Evolutionary conservation across 2,888 invertebrate species (phyloP).

Genomic region (Hofmannophila pseudospretella): DNA sequence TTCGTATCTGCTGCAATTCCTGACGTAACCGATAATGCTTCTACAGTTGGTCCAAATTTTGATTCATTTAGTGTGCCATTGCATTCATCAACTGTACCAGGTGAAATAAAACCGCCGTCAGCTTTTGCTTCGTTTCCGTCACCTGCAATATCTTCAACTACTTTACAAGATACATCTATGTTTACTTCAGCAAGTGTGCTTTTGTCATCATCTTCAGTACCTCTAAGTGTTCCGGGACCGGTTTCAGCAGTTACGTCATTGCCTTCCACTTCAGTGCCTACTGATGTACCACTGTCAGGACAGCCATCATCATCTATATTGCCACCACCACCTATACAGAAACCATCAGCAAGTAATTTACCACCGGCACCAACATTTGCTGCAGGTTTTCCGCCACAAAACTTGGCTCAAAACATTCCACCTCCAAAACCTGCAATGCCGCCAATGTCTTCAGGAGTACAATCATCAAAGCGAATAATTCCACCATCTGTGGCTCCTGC

Average conservation of each 20-base stretch:
- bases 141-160: background rate
- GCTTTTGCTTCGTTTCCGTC: constrained; percentile 1
- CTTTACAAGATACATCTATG: background rate
- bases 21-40: constrained; percentile 1
- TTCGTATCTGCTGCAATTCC: constrained; percentile 41
- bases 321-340: background rate
- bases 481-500: background rate
- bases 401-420: background rate
- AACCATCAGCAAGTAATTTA: background rate
- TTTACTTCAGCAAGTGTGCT: background rate
- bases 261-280: background rate
- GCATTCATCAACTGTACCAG: too few species aligned
- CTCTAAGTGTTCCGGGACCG: background rate
- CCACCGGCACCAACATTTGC: background rate
- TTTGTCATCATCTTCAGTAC: background rate
- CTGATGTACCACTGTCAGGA: background rate
- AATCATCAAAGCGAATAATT: background rate
- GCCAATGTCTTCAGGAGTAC: background rate
- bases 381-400: background rate
- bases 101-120: background rate
- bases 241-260: background rate
- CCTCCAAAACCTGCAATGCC: background rate
- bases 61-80: background rate
- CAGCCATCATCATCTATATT: background rate
- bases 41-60: background rate